Percentiles rank a stretch among this genome's conserved stretches.
Conservation (phyloP, 2,888 invertebrate genomes). For the Leptinotarsa peninsularis region DNA sequence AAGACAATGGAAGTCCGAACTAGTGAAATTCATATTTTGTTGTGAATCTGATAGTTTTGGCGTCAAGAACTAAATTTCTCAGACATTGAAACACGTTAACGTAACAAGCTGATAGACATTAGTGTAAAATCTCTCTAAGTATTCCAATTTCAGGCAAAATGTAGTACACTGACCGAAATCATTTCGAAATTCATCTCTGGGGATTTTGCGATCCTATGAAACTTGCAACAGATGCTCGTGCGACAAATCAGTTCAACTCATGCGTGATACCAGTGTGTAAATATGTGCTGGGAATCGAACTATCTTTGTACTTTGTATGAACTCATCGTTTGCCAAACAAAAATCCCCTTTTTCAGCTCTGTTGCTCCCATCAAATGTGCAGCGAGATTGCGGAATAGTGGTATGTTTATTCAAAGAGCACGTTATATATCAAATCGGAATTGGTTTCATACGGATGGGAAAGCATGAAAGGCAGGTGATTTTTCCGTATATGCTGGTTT, state of each 20-base stretch:
- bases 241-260: slow-evolving; percentile 3
- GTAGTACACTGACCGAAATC: not conserved
- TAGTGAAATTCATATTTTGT: too few species aligned
- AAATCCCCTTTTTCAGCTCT: slow-evolving; percentile 6
- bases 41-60: too few species aligned
- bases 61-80: too few species aligned
- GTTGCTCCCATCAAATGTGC: not conserved
- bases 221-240: slow-evolving; percentile 23
- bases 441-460: slow-evolving; percentile 11
- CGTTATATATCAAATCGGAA: not conserved
- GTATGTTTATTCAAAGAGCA: not conserved
- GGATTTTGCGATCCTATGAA: not conserved
- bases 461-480: not conserved
- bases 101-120: too few species aligned
- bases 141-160: not conserved
- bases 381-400: not conserved
- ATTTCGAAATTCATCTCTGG: slow-evolving; percentile 13
- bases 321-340: slow-evolving; percentile 26
- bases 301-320: slow-evolving; percentile 4
- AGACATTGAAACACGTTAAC: too few species aligned
- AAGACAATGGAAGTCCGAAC: too few species aligned
- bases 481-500: too few species aligned
- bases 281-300: slow-evolving; percentile 23
- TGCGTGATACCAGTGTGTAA: slow-evolving; percentile 26
- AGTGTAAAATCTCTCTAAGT: too few species aligned